Conservation (phyloP, 2,113 vertebrate species). For the Paramisgurnus dabryanus region DNA sequence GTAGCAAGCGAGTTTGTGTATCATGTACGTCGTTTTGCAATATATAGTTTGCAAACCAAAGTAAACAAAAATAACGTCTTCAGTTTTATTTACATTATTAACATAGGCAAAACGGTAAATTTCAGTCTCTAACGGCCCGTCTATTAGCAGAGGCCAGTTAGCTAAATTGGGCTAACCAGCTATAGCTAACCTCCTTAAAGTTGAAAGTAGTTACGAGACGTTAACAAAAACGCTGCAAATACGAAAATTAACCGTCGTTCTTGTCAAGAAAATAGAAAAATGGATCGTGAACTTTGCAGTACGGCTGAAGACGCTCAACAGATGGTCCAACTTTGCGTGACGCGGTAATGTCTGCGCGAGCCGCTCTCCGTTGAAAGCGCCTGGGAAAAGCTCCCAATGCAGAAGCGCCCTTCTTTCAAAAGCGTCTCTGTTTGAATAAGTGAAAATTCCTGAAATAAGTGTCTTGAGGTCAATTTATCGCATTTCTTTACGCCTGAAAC, state of each 20-base stretch:
- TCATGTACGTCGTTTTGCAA: background rate
- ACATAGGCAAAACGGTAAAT: background rate
- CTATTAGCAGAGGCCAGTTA: slow-evolving; percentile 14
- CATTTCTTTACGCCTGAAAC: slow-evolving; percentile 11
- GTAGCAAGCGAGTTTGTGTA: background rate
- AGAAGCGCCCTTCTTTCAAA: background rate
- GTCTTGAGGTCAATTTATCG: background rate
- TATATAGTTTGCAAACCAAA: background rate
- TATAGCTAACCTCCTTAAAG: slow-evolving; percentile 20
- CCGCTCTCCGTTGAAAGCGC: background rate
- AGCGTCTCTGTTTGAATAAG: background rate
- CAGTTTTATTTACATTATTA: background rate
- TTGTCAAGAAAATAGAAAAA: background rate
- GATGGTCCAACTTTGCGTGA: slow-evolving; percentile 50
- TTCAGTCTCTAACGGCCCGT: background rate
- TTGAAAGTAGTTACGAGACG: background rate
- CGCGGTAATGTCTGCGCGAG: slow-evolving; percentile 12
- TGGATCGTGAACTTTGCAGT: background rate
- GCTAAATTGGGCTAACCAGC: slow-evolving; percentile 25
- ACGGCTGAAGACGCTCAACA: slow-evolving; percentile 41
- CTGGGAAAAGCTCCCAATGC: slow-evolving; percentile 8
- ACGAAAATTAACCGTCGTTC: background rate
- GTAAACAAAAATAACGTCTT: background rate
- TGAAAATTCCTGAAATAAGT: background rate
- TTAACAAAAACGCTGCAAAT: background rate